Base-by-base conservation (phyloP, 2,888 invertebrate genomes). In the Phlogophora meticulosa region DNA sequence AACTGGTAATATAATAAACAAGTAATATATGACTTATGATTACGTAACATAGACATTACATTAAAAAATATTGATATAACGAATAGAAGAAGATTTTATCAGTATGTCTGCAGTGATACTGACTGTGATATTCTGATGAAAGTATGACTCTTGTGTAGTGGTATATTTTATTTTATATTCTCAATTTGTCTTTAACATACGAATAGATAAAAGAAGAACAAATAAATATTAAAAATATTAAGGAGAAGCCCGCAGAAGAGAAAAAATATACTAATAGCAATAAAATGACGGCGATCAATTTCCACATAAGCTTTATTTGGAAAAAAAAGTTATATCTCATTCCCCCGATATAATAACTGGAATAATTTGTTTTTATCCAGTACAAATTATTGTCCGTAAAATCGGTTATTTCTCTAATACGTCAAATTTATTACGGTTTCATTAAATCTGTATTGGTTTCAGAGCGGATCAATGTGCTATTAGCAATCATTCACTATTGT, bases 361-460 rank as follows among this genome's bases (percentile, higher is more conserved):
- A 7, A 45, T 45, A 43, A 42, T 22, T 58, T 51, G 45, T 13
- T 15, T 60, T 53, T 59, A 4, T 45, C 7, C n/a, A 34, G 63
- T 36, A 45, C 13, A 71, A 46, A 28, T 28, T 28, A 61, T 58
- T 43, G 20, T 75, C 51, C 5, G 20, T 55, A 28, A 13, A 57
- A 55, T 15, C 13, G 7, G 17, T 49, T 52, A 1, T 56, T 38
- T 52, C 42, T 49, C 3, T 32, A 52, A 28, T 36, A 38, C 10
- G 20, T 40, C 4, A 4, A 22, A 45, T 58, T 60, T 49, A 60
- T 52, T 52, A 70, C 40, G n/a, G 55, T 51, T 69, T 55, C 13
- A 59, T 51, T 57, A 55, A 40, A 61, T 58, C 34, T 42, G n/a
- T 56, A 59, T 53, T 38, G 20, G 24, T 38, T 61, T 20, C 1